These are phyloP conservation scores for Phalanger gymnotis DNA, from an alignment of 2,797 vertebrate genomes.

Conservation along the genomic window DNA sequence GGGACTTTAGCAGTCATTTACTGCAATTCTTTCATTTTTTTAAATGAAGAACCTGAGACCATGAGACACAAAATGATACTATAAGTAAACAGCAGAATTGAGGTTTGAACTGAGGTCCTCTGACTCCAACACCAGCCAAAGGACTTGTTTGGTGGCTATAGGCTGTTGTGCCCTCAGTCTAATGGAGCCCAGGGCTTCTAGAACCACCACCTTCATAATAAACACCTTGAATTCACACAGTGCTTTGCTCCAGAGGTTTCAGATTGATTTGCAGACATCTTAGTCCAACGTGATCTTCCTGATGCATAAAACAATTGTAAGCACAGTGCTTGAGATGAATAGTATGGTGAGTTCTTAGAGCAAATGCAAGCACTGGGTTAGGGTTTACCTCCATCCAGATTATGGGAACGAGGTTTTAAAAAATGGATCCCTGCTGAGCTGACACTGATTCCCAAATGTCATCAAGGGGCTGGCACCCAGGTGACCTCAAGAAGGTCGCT, in stretches of 20 bases:
- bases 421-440: conserved; percentile 12
- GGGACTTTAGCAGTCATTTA: neutral
- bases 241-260: neutral
- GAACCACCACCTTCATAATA: conserved; percentile 21
- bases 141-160: neutral
- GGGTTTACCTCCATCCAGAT: neutral
- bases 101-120: neutral
- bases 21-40: neutral
- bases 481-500: neutral
- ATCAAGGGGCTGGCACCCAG: neutral
- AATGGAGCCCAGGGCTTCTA: conserved; percentile 43
- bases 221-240: conserved; percentile 34
- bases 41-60: neutral
- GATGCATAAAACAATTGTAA: neutral
- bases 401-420: conserved; percentile 16
- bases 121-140: neutral
- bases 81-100: neutral
- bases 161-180: neutral
- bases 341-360: neutral
- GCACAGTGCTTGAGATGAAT: conserved; percentile 20
- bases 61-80: neutral
- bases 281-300: conserved; percentile 28
- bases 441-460: neutral
- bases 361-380: neutral
- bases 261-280: conserved; percentile 48